Conservation (phyloP, 2,888 invertebrate species). For the Digitonthophagus gazella region DNA sequence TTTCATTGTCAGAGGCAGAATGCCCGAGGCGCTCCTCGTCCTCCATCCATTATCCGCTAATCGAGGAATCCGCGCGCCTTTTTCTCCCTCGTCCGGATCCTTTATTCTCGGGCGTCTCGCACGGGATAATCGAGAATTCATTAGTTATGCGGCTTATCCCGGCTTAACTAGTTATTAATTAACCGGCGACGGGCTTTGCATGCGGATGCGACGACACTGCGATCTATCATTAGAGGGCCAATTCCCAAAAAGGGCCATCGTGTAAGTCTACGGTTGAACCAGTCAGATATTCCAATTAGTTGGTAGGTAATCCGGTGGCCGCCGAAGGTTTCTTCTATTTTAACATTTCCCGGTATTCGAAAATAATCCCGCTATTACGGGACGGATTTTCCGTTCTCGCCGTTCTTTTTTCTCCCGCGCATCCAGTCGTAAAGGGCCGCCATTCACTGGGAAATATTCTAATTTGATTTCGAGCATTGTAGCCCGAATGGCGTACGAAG, state of each 20-base stretch:
- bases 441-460: conserved; percentile 12
- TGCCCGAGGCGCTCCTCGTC: not conserved
- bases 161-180: conserved; percentile 16
- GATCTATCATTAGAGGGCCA: conserved; percentile 3
- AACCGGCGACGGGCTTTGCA: conserved; percentile 9
- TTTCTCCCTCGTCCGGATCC: not conserved
- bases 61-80: not conserved
- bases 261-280: not conserved
- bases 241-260: not conserved
- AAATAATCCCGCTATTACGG: not conserved
- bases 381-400: not conserved
- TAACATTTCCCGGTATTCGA: not conserved
- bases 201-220: conserved; percentile 2
- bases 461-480: conserved; percentile 15
- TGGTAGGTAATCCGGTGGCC: not conserved
- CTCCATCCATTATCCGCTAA: conserved; percentile 7
- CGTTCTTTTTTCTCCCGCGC: not conserved
- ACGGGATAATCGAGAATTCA: not conserved
- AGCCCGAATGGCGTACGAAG: not conserved
- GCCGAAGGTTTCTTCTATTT: not conserved
- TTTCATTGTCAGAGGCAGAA: conserved; percentile 22
- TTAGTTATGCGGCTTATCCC: not conserved
- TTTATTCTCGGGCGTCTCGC: not conserved
- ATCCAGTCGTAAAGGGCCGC: not conserved
- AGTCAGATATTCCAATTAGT: not conserved